Evolutionary conservation across 2,113 vertebrate species (phyloP), one percentile per base, ranked within the genome.

Genomic region (Callithrix jacchus): DNA sequence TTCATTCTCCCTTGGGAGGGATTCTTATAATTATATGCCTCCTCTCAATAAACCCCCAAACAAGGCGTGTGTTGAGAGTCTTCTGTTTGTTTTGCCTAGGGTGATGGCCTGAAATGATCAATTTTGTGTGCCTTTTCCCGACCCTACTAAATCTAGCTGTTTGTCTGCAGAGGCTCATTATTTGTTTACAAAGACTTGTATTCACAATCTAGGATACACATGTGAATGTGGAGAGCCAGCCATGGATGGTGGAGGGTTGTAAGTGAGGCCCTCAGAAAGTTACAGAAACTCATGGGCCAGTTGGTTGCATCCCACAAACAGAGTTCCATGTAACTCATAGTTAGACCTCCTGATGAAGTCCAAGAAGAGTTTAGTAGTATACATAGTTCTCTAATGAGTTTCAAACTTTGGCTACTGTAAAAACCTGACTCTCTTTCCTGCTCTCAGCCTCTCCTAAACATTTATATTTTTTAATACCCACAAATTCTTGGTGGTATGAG

Each of bases 221-320:
- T n/a, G 16, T 16, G 30, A 6, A 68, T 35, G 14, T 76, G 18
- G 25, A 16, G 30, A 77, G 25, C 7, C 12, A 54, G 37, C 2
- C 21, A 23, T 32, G 7, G 2, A 2, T 42, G 14, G 32, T 18
- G 30, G 80, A 73, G 25, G 18, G 35, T 12, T 42, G 42, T 42
- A 14, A 1, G 14, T 25, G 2, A 54, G 10, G 18, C 0, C 7
- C 27, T 21, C 25, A 13, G 35, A 47, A 3, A 32, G 11, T 18
- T 6, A 5, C 14, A 2, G 12, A 1, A 35, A 54, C 1, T 5
- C 32, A 2, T 37, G 3, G 54, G 5, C 2, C 8, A 56, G 5
- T 6, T 64, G 3, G 8, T 5, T 11, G 16, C 35, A 16, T 8
- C 0, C 11, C 17, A 37, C 12, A 23, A 11, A 56, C 74, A n/a